Percentiles rank a stretch among this genome's conserved stretches.
These are phyloP conservation scores for Xanthostigma xanthostigma DNA, from an alignment of 2,888 invertebrate species.

Conservation along the genomic window DNA sequence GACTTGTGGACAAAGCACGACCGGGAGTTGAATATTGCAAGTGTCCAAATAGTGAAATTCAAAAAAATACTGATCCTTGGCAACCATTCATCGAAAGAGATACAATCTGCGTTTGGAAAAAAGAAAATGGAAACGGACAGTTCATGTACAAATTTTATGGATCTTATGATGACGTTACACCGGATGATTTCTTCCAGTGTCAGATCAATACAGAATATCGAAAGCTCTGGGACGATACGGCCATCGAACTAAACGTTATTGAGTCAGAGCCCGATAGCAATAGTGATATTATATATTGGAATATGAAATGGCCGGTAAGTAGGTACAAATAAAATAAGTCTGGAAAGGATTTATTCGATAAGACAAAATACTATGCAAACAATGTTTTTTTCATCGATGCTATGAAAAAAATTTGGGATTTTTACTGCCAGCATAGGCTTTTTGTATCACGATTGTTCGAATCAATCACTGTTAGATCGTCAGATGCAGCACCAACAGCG, in stretches of 20 bases:
- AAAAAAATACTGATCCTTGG: conserved; percentile 33
- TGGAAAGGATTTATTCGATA: neutral
- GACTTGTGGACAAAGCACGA: conserved; percentile 26
- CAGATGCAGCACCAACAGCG: too few relatives aligned
- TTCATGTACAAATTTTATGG: conserved; percentile 82
- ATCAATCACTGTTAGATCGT: too few relatives aligned
- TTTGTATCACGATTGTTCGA: too few relatives aligned
- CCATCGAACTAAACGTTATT: conserved; percentile 52
- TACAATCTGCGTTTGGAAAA: conserved; percentile 69
- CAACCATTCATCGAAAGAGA: conserved; percentile 63
- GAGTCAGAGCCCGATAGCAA: conserved; percentile 46
- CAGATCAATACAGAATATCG: conserved; percentile 70
- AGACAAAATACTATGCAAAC: too few relatives aligned
- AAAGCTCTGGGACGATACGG: conserved; percentile 65
- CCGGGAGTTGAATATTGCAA: conserved; percentile 33
- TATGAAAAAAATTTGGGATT: too few relatives aligned
- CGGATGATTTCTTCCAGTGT: conserved; percentile 65
- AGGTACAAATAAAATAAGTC: neutral
- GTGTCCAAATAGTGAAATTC: conserved; percentile 20
- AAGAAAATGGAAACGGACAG: conserved; percentile 49
- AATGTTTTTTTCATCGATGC: too few relatives aligned
- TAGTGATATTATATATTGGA: conserved; percentile 74
- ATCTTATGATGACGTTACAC: conserved; percentile 59
- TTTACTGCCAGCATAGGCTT: too few relatives aligned
- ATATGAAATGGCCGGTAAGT: conserved; percentile 75